Conservation (phyloP, 2,797 vertebrate genomes). For the Chaetophractus vellerosus region DNA sequence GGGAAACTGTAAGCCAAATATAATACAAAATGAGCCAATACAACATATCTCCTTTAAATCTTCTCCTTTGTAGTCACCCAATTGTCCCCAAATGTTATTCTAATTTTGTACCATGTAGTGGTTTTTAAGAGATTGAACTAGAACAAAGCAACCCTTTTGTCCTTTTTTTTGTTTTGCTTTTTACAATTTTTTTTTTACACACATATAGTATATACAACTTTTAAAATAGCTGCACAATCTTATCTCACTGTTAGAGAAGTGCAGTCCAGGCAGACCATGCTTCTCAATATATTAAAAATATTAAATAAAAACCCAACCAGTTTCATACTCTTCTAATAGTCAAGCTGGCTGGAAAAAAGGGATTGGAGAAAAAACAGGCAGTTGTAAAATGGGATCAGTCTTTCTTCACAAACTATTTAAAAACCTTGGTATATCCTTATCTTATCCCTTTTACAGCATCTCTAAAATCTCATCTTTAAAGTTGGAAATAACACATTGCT, state of each 20-base stretch:
- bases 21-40: conserved; percentile 72
- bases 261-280: conserved; percentile 87
- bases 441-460: conserved; percentile 82
- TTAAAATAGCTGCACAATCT: conserved; percentile 92
- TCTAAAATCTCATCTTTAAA: conserved; percentile 85
- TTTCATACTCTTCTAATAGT: conserved; percentile 84
- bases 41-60: conserved; percentile 74
- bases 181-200: conserved; percentile 82
- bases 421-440: conserved; percentile 85
- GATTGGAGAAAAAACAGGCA: conserved; percentile 88
- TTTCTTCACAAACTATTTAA: conserved; percentile 88
- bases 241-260: conserved; percentile 88
- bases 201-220: conserved; percentile 89
- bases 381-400: conserved; percentile 88
- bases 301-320: conserved; percentile 89
- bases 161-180: conserved; percentile 61
- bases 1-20: conserved; percentile 79
- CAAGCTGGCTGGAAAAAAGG: conserved; percentile 80
- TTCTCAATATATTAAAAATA: conserved; percentile 88
- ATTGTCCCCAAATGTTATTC: conserved; percentile 71
- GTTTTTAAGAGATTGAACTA: conserved; percentile 86
- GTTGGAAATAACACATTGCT: conserved; percentile 86
- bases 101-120: conserved; percentile 84
- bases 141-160: conserved; percentile 89
- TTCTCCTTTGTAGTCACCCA: conserved; percentile 73